Percentiles rank a stretch among this genome's conserved stretches.
These are phyloP conservation scores for Erynnis tages DNA, from an alignment of 2,888 invertebrate genomes.

Conservation along the genomic window DNA sequence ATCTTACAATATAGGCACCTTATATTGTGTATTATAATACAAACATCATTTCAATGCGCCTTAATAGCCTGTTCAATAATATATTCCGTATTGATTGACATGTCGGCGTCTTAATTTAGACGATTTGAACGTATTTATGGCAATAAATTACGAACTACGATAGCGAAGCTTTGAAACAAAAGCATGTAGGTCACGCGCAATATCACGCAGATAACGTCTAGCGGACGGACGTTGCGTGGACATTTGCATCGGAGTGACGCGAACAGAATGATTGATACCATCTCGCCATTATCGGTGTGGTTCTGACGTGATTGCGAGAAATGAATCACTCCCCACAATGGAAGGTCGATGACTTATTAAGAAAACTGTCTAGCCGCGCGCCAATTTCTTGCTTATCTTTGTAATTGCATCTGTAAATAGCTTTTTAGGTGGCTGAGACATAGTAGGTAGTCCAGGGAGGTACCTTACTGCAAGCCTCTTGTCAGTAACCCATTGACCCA, in stretches of 20 bases:
- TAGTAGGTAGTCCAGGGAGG: too few relatives aligned
- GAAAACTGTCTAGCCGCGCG: not conserved
- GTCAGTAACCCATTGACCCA: too few relatives aligned
- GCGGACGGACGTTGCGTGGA: slow-evolving; percentile 18
- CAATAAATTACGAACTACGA: slow-evolving; percentile 6
- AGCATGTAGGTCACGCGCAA: slow-evolving; percentile 17
- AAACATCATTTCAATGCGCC: too few relatives aligned
- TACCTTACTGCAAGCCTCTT: too few relatives aligned
- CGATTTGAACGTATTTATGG: not conserved
- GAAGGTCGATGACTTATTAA: slow-evolving; percentile 13
- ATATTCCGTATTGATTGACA: too few relatives aligned
- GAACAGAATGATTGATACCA: slow-evolving; percentile 21
- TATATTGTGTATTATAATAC: too few relatives aligned
- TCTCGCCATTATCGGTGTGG: slow-evolving; percentile 17
- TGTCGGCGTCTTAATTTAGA: too few relatives aligned
- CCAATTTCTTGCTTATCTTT: not conserved
- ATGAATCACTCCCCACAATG: slow-evolving; percentile 17
- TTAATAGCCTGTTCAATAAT: too few relatives aligned
- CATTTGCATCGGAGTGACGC: slow-evolving; percentile 23
- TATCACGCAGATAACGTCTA: slow-evolving; percentile 17
- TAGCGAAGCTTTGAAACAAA: slow-evolving; percentile 9
- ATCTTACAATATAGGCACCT: too few relatives aligned
- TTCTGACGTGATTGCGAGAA: slow-evolving; percentile 14
- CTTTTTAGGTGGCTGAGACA: too few relatives aligned
- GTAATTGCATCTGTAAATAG: not conserved